These are phyloP conservation scores for Acanthiza pusilla DNA, from an alignment of 2,797 vertebrate genomes.

Conservation along the genomic window DNA sequence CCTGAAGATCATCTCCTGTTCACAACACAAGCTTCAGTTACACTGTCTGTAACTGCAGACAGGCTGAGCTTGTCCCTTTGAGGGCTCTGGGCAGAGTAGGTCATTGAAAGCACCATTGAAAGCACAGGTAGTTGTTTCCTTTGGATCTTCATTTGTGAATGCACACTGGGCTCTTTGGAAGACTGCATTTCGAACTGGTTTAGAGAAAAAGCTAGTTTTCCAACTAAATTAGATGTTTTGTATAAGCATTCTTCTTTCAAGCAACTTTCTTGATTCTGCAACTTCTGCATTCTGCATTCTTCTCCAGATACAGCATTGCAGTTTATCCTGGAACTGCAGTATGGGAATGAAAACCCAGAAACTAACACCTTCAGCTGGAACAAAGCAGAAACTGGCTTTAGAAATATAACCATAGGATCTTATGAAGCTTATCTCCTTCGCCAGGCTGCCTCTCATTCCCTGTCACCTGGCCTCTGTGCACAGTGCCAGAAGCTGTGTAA, in stretches of 20 bases:
- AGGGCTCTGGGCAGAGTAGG: not conserved
- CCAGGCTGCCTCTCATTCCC: not conserved
- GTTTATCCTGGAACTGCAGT: not conserved
- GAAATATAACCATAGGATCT: not conserved
- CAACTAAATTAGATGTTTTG: not conserved
- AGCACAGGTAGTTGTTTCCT: not conserved
- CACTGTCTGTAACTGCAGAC: not conserved
- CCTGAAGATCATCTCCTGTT: not conserved
- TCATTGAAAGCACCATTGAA: not conserved
- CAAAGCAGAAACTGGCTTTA: not conserved
- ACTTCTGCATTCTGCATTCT: not conserved
- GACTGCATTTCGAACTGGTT: not conserved
- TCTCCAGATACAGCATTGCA: not conserved
- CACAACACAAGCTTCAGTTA: not conserved
- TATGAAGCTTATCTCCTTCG: not conserved
- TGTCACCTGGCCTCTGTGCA: not conserved
- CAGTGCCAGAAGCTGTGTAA: not conserved
- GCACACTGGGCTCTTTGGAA: not conserved
- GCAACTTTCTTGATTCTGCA: not conserved
- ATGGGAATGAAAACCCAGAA: not conserved
- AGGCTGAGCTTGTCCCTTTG: not conserved
- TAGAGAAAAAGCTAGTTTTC: not conserved
- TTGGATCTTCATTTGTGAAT: not conserved
- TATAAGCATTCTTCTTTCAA: not conserved
- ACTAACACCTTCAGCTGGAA: not conserved